Percentiles rank a stretch among this genome's conserved stretches.
These are phyloP conservation scores for Ypsolopha scabrella DNA, from an alignment of 2,888 invertebrate species.

Conservation along the genomic window DNA sequence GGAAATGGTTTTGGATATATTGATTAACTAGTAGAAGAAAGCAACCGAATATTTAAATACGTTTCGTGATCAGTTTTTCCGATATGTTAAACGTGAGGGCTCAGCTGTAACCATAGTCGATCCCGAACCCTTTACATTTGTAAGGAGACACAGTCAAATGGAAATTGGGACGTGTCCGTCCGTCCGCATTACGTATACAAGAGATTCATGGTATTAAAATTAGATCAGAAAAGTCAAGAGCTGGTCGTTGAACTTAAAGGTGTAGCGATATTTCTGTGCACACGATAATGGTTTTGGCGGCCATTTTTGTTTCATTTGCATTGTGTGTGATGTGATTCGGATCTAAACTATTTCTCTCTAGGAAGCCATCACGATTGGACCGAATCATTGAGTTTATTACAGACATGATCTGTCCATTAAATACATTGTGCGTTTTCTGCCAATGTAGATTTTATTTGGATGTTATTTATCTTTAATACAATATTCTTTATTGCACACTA, in stretches of 20 bases:
- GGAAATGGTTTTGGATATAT: too few species aligned
- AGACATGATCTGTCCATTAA: too few species aligned
- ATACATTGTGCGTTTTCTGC: too few species aligned
- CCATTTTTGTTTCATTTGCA: background rate
- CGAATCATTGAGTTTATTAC: too few species aligned
- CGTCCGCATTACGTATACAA: constrained; percentile 6
- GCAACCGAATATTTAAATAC: too few species aligned
- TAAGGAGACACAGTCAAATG: background rate
- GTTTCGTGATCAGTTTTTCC: background rate
- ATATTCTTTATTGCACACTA: too few species aligned
- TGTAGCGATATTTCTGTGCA: constrained; percentile 2
- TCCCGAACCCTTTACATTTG: too few species aligned
- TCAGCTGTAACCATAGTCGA: background rate
- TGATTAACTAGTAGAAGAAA: too few species aligned
- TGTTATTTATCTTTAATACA: too few species aligned
- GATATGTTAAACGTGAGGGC: background rate
- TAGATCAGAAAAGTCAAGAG: constrained; percentile 8
- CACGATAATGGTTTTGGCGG: background rate
- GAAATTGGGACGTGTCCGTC: constrained; percentile 1
- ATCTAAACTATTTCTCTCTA: too few species aligned
- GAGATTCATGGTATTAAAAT: constrained; percentile 8
- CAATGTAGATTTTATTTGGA: too few species aligned
- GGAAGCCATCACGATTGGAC: too few species aligned
- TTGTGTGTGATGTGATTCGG: background rate
- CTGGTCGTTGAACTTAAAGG: constrained; percentile 6